Evolutionary conservation across 2,113 vertebrate genomes (phyloP).

Genomic region (Synchiropus splendidus): DNA sequence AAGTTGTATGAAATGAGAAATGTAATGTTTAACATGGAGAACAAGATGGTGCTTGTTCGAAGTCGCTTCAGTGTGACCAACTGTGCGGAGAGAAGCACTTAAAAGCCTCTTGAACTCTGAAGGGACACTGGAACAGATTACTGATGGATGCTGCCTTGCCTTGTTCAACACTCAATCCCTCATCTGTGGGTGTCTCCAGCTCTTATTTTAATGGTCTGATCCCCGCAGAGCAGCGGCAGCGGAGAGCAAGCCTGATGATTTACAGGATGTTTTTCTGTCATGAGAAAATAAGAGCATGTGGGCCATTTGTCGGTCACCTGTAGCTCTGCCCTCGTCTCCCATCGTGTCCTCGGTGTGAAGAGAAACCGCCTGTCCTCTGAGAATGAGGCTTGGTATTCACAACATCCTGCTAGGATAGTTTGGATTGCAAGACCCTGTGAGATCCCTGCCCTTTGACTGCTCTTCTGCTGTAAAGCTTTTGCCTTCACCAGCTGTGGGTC

Average conservation of each 20-base stretch:
- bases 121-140: conserved; percentile 30
- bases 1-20: not conserved
- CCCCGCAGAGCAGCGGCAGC: conserved; percentile 16
- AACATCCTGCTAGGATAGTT: conserved; percentile 23
- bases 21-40: not conserved
- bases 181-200: conserved; percentile 20
- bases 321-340: conserved; percentile 22
- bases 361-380: not conserved
- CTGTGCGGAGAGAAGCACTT: conserved; percentile 31
- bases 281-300: not conserved
- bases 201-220: conserved; percentile 21
- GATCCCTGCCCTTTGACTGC: conserved; percentile 24
- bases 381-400: conserved; percentile 15
- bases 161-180: conserved; percentile 27
- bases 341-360: conserved; percentile 6
- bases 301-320: not conserved
- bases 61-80: conserved; percentile 22
- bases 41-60: not conserved
- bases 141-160: conserved; percentile 10
- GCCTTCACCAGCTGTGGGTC: conserved; percentile 32
- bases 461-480: conserved; percentile 25
- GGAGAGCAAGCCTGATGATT: conserved; percentile 28
- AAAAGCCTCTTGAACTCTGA: conserved; percentile 26
- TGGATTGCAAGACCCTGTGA: conserved; percentile 19
- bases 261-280: conserved; percentile 17